These are phyloP conservation scores for Bhutanitis thaidina DNA, from an alignment of 2,888 invertebrate genomes.

Conservation along the genomic window DNA sequence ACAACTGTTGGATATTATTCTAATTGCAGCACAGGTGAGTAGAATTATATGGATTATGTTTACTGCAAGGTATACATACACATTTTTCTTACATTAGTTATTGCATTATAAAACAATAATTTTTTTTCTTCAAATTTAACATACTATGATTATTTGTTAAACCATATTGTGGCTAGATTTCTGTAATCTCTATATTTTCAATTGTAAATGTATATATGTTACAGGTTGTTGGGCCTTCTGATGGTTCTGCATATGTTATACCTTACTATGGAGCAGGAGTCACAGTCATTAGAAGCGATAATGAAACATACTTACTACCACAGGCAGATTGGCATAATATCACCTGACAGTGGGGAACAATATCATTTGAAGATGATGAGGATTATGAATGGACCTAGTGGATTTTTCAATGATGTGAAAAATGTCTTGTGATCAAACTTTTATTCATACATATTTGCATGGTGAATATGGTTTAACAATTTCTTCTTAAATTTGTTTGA, in stretches of 20 bases:
- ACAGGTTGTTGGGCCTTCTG: constrained; percentile 93
- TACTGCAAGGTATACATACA: too few relatives aligned
- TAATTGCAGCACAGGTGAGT: constrained; percentile 92
- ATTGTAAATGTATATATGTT: constrained; percentile 21
- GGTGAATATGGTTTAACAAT: background rate
- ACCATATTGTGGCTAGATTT: too few relatives aligned
- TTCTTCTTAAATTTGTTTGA: too few relatives aligned
- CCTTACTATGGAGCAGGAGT: constrained; percentile 96
- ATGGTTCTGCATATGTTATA: constrained; percentile 96
- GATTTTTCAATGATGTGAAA: constrained; percentile 21
- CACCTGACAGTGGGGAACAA: constrained; percentile 76
- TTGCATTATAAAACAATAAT: too few relatives aligned
- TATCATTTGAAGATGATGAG: constrained; percentile 68
- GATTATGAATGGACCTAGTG: constrained; percentile 74
- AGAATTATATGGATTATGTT: background rate
- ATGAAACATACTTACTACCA: constrained; percentile 89
- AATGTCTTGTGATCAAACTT: constrained; percentile 4
- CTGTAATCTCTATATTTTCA: too few relatives aligned
- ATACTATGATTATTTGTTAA: too few relatives aligned
- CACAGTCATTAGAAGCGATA: constrained; percentile 88
- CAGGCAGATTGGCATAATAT: constrained; percentile 87
- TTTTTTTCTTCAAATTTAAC: too few relatives aligned
- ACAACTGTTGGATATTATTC: constrained; percentile 95
- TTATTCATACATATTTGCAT: background rate
- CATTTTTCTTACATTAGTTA: too few relatives aligned